A percentile compares a stretch with the other conserved stretches of the same genome.
These are phyloP conservation scores for Calliopsis andreniformis DNA, from an alignment of 1,140 invertebrate species.

Conservation along the genomic window DNA sequence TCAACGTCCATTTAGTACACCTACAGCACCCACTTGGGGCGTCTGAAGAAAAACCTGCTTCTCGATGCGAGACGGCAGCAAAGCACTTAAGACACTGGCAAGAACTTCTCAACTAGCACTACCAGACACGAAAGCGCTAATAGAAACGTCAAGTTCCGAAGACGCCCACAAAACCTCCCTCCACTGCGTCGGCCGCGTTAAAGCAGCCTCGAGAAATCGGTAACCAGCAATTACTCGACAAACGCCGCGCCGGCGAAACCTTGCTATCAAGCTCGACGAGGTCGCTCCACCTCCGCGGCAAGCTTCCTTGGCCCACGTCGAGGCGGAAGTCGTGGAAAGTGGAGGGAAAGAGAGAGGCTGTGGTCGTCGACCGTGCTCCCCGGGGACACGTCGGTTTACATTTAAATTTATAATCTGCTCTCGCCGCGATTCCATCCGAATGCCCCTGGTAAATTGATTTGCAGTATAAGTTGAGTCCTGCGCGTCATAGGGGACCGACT, in stretches of 20 bases:
- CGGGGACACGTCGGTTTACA: slow-evolving; percentile 60
- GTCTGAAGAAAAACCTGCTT: too few species aligned
- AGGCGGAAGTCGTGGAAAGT: background rate
- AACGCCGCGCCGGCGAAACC: background rate
- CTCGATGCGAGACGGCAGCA: too few species aligned
- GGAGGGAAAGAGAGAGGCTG: too few species aligned
- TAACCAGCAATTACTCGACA: slow-evolving; percentile 7
- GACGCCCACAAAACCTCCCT: background rate
- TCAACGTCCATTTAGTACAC: too few species aligned
- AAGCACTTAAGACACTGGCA: too few species aligned
- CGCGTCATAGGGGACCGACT: slow-evolving; percentile 33
- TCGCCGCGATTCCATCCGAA: slow-evolving; percentile 53
- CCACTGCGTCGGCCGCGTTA: background rate
- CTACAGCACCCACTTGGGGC: too few species aligned
- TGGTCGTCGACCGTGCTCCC: slow-evolving; percentile 12
- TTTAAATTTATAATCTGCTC: slow-evolving; percentile 75
- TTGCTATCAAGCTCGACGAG: background rate
- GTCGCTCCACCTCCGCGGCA: background rate
- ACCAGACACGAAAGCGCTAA: background rate
- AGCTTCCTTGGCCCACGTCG: background rate
- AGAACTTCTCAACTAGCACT: too few species aligned
- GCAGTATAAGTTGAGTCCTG: slow-evolving; percentile 58
- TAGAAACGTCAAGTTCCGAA: background rate
- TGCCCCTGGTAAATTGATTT: slow-evolving; percentile 72
- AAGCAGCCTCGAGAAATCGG: slow-evolving; percentile 7